These are phyloP conservation scores for Drosophila nebulosa DNA, from an alignment of 1,140 invertebrate genomes.

Conservation along the genomic window DNA sequence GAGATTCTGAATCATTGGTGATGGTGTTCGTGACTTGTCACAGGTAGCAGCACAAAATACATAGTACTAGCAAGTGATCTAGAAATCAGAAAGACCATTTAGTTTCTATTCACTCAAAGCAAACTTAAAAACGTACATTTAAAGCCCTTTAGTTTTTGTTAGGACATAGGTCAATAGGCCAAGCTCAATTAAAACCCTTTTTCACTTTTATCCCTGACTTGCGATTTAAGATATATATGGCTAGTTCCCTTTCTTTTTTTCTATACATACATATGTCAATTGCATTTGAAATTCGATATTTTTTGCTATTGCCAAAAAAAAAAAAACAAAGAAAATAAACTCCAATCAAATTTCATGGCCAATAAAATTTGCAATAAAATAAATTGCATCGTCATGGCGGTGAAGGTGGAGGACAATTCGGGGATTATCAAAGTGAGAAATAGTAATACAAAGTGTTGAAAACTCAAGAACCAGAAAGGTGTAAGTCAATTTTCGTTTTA, in stretches of 20 bases:
- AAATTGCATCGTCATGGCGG: conserved; percentile 43
- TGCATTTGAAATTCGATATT: conserved; percentile 70
- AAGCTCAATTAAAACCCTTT: too few relatives aligned
- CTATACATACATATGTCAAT: conserved; percentile 26
- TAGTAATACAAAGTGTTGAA: neutral
- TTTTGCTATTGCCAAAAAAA: conserved; percentile 35
- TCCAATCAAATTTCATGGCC: conserved; percentile 67
- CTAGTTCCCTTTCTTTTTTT: neutral
- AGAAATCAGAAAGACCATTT: too few relatives aligned
- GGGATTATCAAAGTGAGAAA: neutral
- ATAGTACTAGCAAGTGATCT: too few relatives aligned
- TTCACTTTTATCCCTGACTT: too few relatives aligned
- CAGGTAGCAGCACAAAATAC: neutral
- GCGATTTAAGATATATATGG: too few relatives aligned
- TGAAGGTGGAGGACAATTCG: too few relatives aligned
- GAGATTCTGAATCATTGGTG: neutral
- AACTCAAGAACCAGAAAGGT: conserved; percentile 35
- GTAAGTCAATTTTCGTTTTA: conserved; percentile 65
- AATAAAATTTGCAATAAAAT: conserved; percentile 77
- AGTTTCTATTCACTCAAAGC: too few relatives aligned
- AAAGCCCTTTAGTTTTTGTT: too few relatives aligned
- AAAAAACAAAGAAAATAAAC: conserved; percentile 16
- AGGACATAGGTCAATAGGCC: too few relatives aligned
- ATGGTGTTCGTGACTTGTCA: neutral
- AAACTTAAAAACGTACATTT: too few relatives aligned